Base-by-base conservation (phyloP, 2,113 vertebrate genomes). In the Emydocephalus ijimae region DNA sequence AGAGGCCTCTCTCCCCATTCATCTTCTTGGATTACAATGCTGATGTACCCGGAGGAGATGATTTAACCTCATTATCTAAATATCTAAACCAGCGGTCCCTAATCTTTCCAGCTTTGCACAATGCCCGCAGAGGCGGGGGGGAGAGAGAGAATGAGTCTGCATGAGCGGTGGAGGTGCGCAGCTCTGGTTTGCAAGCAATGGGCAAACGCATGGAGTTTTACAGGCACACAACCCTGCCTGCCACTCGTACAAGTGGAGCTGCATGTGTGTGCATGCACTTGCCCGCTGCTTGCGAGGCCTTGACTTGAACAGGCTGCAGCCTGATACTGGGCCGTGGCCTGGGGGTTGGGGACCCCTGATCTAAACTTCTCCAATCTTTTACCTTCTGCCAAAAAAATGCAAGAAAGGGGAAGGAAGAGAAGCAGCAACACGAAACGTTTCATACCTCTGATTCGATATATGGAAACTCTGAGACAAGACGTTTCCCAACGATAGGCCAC, bases 401-500 rank as follows among this genome's bases (percentile, higher is more conserved):
- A 56, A 26, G 20, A 26, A n/a, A 55, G n/a, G 29, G 24, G 57
- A 85, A 21, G 48, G 20, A 23, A 15, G 45, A 52, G 18, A 55
- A 88, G 10, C 6, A 57, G 34, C 4, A 9, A 6, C n/a, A 4
- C 39, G 52, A 54, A 50, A 20, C 1, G 20, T 3, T 54, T 89
- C 92, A 0, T 97, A 99, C 99, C 99, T 99, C 99, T 23, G 98
- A 98, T 96, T 99, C 99, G 3, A 99, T 99, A 94, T 99, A 99
- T 0, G 99, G 99, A 92, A 99, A 99, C 91, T 99, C 99, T 0
- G 99, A 99, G 0, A 99, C 99, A 5, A 99, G 98, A 0, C 99
- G 97, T 7, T 99, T 99, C 8, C 99, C 99, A 5, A 99, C 99
- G 1, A 99, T 98, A 0, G 99, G 99, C 99, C 99, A 99, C 26